Evolutionary conservation across 2,113 vertebrate genomes (phyloP), one percentile per base, ranked within the genome.

Genomic region (Pteruthius melanotis): DNA sequence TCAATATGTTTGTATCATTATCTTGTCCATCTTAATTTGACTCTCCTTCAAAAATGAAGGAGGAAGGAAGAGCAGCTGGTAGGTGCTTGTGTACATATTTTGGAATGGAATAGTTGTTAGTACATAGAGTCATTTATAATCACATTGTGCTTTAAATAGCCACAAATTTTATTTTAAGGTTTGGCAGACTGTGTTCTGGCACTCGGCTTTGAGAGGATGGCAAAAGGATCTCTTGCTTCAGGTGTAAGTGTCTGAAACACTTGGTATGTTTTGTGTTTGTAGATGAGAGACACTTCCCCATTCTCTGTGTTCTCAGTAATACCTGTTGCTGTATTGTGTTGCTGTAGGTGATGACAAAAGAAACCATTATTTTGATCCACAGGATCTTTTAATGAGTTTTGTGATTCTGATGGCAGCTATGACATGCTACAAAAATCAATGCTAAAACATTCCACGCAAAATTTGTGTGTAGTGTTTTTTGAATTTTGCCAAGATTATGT

Each of bases 161-260:
- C 39, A 56, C 60, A 60, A 21, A 53, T 92, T 96, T 96, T 96
- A 63, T 96, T 97, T 96, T 69, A 95, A 99, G 99, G 98, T 94
- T 70, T 99, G 90, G 98, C 98, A 57, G 97, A 99, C 64, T 99
- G 99, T 98, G 98, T 98, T 66, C 97, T 99, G 83, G 99, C 99
- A 63, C 98, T 99, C 15, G 99, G 99, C 12, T 99, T 99, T 98
- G 99, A 99, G 96, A 99, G 98, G 97, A 99, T 99, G 99, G 97
- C 98, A 77, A 98, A 92, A 85, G 99, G 99, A 50, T 96, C 98
- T 37, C 31, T 99, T 93, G 6, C 33, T 40, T 0, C 39, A 19
- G 96, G 94, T 93, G 99, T 99, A 97, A 97, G 95, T 97, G 44
- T 93, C 54, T 60, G 75, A 83, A 91, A 70, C 14, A 6, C 42